Evolutionary conservation across 2,797 vertebrate genomes (phyloP).

Genomic region (Pipistrellus pipistrellus): DNA sequence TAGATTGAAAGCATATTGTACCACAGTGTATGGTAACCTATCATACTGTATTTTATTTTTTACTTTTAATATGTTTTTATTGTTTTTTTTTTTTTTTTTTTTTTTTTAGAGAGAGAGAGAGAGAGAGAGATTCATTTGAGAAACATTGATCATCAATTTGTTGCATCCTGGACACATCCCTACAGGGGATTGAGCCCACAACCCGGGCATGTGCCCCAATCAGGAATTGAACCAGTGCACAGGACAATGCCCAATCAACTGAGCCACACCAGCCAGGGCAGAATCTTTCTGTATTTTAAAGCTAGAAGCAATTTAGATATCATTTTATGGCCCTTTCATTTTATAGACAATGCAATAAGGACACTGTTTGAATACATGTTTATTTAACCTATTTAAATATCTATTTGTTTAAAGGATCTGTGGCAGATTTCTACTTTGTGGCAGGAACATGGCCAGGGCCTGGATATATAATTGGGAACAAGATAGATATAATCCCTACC

Average conservation of each 20-base stretch:
- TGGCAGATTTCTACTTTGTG: neutral
- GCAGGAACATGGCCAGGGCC: neutral
- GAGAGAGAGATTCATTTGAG: neutral
- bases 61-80: neutral
- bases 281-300: neutral
- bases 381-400: conserved; percentile 15
- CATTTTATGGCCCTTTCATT: neutral
- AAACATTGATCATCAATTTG: neutral
- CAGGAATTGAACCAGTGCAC: neutral
- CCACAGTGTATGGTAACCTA: neutral
- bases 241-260: neutral
- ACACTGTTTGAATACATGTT: neutral
- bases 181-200: neutral
- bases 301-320: neutral
- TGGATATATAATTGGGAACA: neutral
- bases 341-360: conserved; percentile 10
- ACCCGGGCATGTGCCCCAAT: neutral
- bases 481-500: neutral
- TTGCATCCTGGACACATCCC: neutral
- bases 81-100: neutral
- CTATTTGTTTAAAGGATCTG: conserved; percentile 35
- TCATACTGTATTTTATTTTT: neutral
- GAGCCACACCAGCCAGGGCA: neutral
- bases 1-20: neutral
- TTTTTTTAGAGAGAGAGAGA: neutral